Conservation (phyloP, 2,888 invertebrate genomes). For the Cyaniris semiargus region DNA sequence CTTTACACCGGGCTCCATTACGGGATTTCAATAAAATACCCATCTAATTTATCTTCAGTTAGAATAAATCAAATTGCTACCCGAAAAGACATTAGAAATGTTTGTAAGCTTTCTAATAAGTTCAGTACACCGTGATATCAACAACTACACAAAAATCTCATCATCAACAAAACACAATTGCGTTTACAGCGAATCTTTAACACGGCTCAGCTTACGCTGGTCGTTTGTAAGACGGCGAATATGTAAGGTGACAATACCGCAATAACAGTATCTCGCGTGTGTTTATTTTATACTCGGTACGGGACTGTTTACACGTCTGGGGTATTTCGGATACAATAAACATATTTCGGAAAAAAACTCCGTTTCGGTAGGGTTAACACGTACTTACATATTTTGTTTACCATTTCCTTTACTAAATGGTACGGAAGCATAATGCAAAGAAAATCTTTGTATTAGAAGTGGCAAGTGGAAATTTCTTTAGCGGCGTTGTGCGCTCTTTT, state of each 20-base stretch:
- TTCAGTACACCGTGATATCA: background rate
- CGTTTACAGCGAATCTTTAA: background rate
- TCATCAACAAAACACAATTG: background rate
- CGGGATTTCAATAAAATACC: no score
- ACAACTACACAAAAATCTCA: background rate
- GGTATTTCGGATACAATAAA: background rate
- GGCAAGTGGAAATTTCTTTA: background rate
- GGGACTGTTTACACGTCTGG: slow-evolving; percentile 24
- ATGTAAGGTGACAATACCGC: slow-evolving; percentile 21
- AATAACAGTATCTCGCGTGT: slow-evolving; percentile 20
- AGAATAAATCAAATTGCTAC: no score
- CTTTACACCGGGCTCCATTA: no score
- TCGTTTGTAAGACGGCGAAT: background rate
- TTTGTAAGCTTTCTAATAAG: no score
- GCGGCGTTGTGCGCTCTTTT: no score
- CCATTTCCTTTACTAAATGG: background rate
- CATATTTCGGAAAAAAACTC: background rate
- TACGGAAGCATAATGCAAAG: background rate
- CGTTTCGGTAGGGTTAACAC: background rate
- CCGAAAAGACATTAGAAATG: no score
- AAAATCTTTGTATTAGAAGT: no score
- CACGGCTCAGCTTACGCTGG: slow-evolving; percentile 9
- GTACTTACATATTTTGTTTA: background rate
- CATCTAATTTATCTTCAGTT: no score
- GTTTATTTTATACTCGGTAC: slow-evolving; percentile 23